Evolutionary conservation across 2,888 invertebrate genomes (phyloP).

Genomic region (Xanthorhoe spadicearia): DNA sequence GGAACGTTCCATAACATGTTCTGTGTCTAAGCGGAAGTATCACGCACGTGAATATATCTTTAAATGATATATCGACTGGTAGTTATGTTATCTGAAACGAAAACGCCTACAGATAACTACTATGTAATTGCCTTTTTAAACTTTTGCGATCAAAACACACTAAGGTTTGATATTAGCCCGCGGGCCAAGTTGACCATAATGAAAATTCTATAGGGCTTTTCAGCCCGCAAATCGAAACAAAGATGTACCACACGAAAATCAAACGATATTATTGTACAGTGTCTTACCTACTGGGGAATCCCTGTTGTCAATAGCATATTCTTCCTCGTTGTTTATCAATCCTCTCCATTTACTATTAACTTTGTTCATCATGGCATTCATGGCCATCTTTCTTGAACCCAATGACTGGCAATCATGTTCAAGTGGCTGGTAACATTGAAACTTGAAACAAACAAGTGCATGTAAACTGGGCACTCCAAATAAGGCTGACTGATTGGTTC

Average conservation of each 20-base stretch:
- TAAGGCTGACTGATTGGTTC: neutral
- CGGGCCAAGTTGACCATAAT: too few species aligned
- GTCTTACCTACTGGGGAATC: too few species aligned
- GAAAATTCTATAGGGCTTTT: too few species aligned
- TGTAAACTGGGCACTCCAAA: neutral
- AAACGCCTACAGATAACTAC: neutral
- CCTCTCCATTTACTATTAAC: neutral
- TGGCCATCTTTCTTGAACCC: neutral
- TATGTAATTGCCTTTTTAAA: neutral
- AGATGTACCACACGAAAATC: too few species aligned
- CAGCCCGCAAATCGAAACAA: too few species aligned
- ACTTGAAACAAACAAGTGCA: neutral
- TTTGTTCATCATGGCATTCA: neutral
- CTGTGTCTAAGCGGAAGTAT: constrained; percentile 16
- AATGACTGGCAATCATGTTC: constrained; percentile 5
- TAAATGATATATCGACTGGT: neutral
- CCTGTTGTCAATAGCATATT: too few species aligned
- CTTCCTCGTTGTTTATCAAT: too few species aligned
- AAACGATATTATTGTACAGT: too few species aligned
- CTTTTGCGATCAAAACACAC: too few species aligned
- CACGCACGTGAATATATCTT: constrained; percentile 1
- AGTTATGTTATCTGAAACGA: neutral
- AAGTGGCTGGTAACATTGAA: constrained; percentile 12
- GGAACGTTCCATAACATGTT: neutral
- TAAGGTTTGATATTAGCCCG: too few species aligned